A percentile compares a stretch with the other conserved stretches of the same genome.
phyloP scores from a whole-genome alignment of 2,113 vertebrate species.

The Tachysurus vachellii region DNA sequence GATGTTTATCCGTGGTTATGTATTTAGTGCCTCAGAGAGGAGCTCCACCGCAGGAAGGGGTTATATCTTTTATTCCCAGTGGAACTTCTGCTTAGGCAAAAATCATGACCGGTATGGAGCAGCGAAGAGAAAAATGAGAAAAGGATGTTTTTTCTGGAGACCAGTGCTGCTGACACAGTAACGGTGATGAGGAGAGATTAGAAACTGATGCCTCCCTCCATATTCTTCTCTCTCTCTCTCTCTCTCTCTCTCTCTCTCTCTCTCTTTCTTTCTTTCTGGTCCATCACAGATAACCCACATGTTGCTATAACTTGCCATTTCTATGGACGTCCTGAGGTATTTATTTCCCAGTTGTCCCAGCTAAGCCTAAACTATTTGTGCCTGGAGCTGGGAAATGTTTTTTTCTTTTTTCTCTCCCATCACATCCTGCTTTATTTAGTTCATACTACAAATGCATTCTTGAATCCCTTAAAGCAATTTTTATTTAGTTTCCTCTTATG shows the following conservation, averaged over 20 bases:
- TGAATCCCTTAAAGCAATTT: conserved; percentile 60
- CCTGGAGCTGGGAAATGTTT: not conserved
- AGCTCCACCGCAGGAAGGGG: conserved; percentile 1
- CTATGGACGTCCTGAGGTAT: conserved; percentile 61
- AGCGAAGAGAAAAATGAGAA: conserved; percentile 56
- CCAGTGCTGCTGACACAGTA: conserved; percentile 65
- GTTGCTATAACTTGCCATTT: conserved; percentile 62
- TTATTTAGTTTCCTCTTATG: conserved; percentile 63
- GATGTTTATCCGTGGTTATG: conserved; percentile 69
- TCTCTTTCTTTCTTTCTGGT: conserved; percentile 40
- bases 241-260: not conserved
- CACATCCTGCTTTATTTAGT: conserved; percentile 14
- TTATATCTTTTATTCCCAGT: conserved; percentile 21
- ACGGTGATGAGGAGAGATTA: conserved; percentile 64
- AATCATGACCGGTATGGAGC: not conserved
- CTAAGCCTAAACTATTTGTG: conserved; percentile 25
- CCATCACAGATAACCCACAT: conserved; percentile 66
- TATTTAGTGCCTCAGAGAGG: conserved; percentile 53
- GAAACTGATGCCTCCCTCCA: conserved; percentile 24
- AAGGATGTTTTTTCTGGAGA: conserved; percentile 75
- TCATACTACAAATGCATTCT: conserved; percentile 59
- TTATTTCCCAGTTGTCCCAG: conserved; percentile 44
- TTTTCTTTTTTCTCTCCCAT: not conserved
- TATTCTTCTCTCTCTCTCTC: conserved; percentile 12
- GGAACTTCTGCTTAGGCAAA: conserved; percentile 18